Base-by-base conservation (phyloP, 2,888 invertebrate genomes). In the Sylvicola cinctus region DNA sequence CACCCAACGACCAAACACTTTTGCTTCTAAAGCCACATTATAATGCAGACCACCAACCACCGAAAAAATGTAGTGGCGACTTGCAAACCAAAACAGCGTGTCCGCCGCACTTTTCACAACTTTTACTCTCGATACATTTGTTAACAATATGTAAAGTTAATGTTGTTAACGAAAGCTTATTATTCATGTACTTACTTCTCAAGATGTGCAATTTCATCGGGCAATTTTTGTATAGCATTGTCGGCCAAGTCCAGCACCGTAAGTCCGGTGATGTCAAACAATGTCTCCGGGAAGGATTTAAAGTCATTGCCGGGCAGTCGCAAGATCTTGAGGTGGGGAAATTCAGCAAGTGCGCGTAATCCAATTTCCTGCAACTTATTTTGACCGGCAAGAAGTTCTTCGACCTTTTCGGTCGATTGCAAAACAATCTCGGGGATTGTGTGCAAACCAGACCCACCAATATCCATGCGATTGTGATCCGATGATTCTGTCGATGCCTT, bases 221-320 rank as follows among this genome's bases (percentile, higher is more conserved):
- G 74, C 37, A 78, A 52, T 39, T 66, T 65, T 35, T 65, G 53
- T 42, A 79, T 63, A 42, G 63, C 63, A 50, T 79, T 79, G 47
- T 74, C 68, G 32, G 74, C 70, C 41, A 78, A 55, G 50, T 78
- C 74, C 36, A 79, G 62, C 37, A 66, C 65, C 27, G 67, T 68
- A 40, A 78, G 55, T 2, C 66, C 60, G n/a, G 58, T 56, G 38
- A 77, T 55, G 35, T 65, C 60, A 47, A 73, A 61, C 36, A 73
- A 54, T 44, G 70, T 70, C 16, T 54, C 49, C 0, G 78, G 77
- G 39, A 77, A 55, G 20, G 60, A 50, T 33, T 61, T 58, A 34
- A 78, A 63, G 13, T 63, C 61, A 49, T 76, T 77, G 38, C 58
- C 49, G 40, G 58, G 54, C 37, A 62, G 55, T 39, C 62, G 51